Percentiles rank a stretch among this genome's conserved stretches.
Conservation (phyloP, 2,797 vertebrate species). For the Gymnocypris eckloni region DNA sequence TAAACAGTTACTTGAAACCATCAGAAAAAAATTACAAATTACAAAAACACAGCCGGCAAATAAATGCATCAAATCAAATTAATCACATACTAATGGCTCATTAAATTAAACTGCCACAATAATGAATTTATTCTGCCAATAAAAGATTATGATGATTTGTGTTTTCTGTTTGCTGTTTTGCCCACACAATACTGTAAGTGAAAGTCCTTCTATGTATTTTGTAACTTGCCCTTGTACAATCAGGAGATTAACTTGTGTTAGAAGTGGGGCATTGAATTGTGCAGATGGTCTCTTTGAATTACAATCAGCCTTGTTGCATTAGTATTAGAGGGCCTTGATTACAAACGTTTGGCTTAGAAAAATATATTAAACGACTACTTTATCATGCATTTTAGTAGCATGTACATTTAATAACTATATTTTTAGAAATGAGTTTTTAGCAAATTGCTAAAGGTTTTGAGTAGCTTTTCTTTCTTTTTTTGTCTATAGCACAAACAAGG, state of each 20-base stretch:
- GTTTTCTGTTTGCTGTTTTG: slow-evolving; percentile 43
- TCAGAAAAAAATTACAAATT: slow-evolving; percentile 9
- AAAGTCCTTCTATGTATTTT: slow-evolving; percentile 42
- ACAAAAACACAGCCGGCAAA: slow-evolving; percentile 47
- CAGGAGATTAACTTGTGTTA: slow-evolving; percentile 44
- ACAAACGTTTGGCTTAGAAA: neutral
- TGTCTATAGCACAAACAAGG: neutral
- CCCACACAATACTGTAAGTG: slow-evolving; percentile 12
- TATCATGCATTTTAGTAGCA: neutral
- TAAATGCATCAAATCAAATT: slow-evolving; percentile 67
- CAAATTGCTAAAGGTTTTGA: neutral
- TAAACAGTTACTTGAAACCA: slow-evolving; percentile 42
- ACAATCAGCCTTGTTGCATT: slow-evolving; percentile 9
- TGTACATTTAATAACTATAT: neutral
- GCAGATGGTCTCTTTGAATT: slow-evolving; percentile 10
- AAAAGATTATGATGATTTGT: slow-evolving; percentile 58
- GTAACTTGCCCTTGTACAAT: slow-evolving; percentile 51
- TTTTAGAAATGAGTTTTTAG: neutral
- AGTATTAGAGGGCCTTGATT: neutral
- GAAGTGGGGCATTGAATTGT: neutral
- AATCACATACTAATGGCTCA: slow-evolving; percentile 66
- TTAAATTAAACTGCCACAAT: slow-evolving; percentile 62
- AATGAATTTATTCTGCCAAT: slow-evolving; percentile 60
- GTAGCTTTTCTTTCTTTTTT: too few relatives aligned
- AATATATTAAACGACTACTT: neutral